Evolutionary conservation across 1,140 invertebrate species (phyloP), one percentile per base, ranked within the genome.

Genomic region (Conus betulinus): DNA sequence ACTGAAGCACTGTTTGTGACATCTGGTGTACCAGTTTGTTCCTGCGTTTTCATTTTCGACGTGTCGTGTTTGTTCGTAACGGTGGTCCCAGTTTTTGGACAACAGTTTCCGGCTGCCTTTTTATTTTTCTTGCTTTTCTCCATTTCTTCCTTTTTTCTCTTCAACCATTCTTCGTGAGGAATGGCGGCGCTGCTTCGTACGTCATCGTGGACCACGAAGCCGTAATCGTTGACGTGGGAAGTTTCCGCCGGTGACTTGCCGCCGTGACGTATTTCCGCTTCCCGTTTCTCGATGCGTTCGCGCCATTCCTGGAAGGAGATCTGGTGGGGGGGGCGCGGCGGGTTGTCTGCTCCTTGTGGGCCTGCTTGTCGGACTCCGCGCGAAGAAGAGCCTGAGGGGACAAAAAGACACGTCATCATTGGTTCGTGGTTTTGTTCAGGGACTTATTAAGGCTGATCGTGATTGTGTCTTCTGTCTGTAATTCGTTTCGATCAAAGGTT

Each of bases 361-460:
- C 84, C 79, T 92, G 88, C 63, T 93, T 90, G 13, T 90, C 85
- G 25, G 87, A 63, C 74, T 92, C 90, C 11, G 92, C 92, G 67
- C 90, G 83, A 51, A 93, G 85, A 67, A 93, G 92, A 67, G 91
- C 89, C 67, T 71, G 20, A 23, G 7, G 20, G 23, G 10, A 20
- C 17, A 63, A 63, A 63, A 20, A 63, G 11, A 63, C 60, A 39
- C 39, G 39, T 39, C 39, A 39, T 39, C 39, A 39, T 39, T 39
- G 39, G 39, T 39, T 39, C 39, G 39, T 39, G 39, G 39, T 39
- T 39, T 39, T 39, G 39, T 39, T 39, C 39, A 39, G 39, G 39
- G 39, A 39, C 39, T 39, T 0, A 39, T 39, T 39, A 1, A 39
- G 39, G 39, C 39, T 39, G 39, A 1, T 39, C 3, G 39, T 39